Conservation (phyloP, 2,113 vertebrate genomes). For the Leptosomus discolor region DNA sequence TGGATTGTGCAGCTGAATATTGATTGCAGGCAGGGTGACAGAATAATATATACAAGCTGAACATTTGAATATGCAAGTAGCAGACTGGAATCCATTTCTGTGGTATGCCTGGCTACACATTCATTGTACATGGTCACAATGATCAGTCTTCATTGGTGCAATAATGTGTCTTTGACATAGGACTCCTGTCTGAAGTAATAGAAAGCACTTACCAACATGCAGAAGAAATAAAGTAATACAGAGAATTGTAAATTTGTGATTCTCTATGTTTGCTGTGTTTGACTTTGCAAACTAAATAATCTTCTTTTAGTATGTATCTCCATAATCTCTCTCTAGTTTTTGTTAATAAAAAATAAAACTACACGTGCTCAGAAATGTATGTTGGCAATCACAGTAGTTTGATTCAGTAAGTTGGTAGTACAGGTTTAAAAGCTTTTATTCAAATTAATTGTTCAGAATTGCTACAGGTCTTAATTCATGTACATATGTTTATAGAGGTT, state of each 20-base stretch:
- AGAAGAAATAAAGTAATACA: background rate
- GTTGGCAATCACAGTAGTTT: background rate
- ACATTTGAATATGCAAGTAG: background rate
- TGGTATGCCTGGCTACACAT: background rate
- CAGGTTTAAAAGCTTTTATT: background rate
- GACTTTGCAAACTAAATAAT: background rate
- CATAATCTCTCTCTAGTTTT: background rate
- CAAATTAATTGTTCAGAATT: background rate
- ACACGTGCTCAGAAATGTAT: background rate
- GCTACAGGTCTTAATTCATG: background rate
- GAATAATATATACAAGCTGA: background rate
- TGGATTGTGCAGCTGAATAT: slow-evolving; percentile 1
- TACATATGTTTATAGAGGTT: background rate
- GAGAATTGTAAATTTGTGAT: background rate
- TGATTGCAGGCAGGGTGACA: background rate
- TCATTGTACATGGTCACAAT: background rate
- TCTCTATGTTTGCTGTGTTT: background rate
- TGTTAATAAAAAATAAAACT: background rate
- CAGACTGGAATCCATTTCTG: background rate
- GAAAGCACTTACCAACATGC: background rate
- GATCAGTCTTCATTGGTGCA: background rate
- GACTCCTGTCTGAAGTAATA: background rate
- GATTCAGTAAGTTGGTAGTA: background rate
- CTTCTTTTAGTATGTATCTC: background rate
- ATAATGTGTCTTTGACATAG: background rate